Base-by-base conservation (phyloP, 2,888 invertebrate species). In the Drepanosiphum platanoidis region DNA sequence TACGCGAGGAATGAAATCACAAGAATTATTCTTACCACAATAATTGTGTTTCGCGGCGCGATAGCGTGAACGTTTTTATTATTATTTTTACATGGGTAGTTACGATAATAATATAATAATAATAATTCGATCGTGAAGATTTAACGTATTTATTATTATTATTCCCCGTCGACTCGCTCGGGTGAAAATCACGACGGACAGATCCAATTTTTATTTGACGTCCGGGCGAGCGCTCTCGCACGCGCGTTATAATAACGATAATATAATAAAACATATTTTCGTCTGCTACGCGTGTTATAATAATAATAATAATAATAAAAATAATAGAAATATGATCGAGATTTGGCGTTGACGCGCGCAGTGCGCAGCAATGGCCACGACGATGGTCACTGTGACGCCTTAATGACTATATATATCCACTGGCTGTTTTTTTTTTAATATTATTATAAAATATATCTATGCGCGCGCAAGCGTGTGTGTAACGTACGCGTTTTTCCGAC, bases 101-200 rank as follows among this genome's bases (percentile, higher is more conserved):
- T n/a, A n/a, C n/a, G n/a, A n/a, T n/a, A n/a, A n/a, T n/a, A n/a
- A n/a, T n/a, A n/a, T n/a, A n/a, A n/a, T n/a, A n/a, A n/a, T n/a
- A n/a, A n/a, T n/a, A n/a, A n/a, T n/a, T n/a, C n/a, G n/a, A n/a
- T n/a, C n/a, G n/a, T 36, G n/a, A 70, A 36, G 36, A 70, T 30
- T 42, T 71, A 72, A 46, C 46, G 30, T 42, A 42, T 42, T 9
- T 27, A 30, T n/a, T n/a, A n/a, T n/a, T 70, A 70, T 36, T 71
- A n/a, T 36, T 39, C 39, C 39, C 7, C 39, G 39, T 7, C 39
- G 39, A 9, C 39, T 9, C 7, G 39, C 39, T 39, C 58, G 39
- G 30, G 71, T 71, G 71, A 71, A 71, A 42, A 72, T 42, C 39
- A 42, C 72, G 46, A 72, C 72, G 18, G 72, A 72, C 46, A 72